Percentiles rank a stretch among this genome's conserved stretches.
phyloP scores from a whole-genome alignment of 2,888 invertebrate species.

The Watsonalla cultraria region DNA sequence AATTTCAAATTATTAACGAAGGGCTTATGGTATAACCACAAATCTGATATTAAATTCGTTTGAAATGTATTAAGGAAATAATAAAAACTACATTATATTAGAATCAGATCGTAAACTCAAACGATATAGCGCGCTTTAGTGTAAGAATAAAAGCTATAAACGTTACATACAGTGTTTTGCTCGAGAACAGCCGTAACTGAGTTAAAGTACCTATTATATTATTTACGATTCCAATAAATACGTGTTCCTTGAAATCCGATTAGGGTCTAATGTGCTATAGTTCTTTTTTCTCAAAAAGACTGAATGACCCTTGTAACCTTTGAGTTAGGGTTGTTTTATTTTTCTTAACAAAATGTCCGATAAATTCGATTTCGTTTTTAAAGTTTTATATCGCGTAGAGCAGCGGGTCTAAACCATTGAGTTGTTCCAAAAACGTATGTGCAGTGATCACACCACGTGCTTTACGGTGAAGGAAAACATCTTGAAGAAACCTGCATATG shows the following conservation, averaged over 20 bases:
- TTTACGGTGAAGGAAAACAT: too few species aligned
- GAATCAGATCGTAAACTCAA: background rate
- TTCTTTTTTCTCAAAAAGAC: conserved; percentile 11
- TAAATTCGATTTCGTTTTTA: too few species aligned
- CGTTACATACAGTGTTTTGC: background rate
- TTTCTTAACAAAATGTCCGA: too few species aligned
- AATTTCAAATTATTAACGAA: too few species aligned
- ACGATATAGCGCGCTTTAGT: background rate
- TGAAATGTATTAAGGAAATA: background rate
- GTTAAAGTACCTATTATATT: conserved; percentile 22
- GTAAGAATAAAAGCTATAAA: background rate
- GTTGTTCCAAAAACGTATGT: too few species aligned
- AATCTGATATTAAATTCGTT: too few species aligned
- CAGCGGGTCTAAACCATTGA: too few species aligned
- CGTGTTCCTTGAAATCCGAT: conserved; percentile 38
- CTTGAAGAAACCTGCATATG: too few species aligned
- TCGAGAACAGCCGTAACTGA: conserved; percentile 4
- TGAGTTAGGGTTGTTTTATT: background rate
- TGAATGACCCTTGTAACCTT: conserved; percentile 15
- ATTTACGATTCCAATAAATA: conserved; percentile 37
- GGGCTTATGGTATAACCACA: too few species aligned
- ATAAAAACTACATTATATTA: background rate
- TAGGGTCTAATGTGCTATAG: conserved; percentile 31
- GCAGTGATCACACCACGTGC: too few species aligned
- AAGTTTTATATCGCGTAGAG: too few species aligned